Percentiles rank a stretch among this genome's conserved stretches.
Evolutionary conservation across 2,113 vertebrate species (phyloP).

Genomic region (Formicarius rufipectus): DNA sequence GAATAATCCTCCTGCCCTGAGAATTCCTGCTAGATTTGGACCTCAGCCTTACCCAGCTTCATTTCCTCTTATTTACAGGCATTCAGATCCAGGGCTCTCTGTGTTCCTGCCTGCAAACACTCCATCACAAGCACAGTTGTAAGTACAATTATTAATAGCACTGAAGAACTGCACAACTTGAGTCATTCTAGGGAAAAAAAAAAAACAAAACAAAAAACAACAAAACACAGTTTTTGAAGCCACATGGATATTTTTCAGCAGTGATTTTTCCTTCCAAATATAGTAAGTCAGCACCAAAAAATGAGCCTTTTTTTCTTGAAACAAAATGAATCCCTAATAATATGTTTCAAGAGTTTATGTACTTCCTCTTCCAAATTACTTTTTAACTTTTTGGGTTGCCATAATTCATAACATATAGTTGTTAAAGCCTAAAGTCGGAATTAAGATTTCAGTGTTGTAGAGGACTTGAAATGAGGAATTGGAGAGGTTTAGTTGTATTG

Average conservation of each 20-base stretch:
- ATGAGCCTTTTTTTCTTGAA: not conserved
- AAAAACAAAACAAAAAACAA: not conserved
- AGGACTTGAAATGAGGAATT: not conserved
- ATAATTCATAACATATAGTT: not conserved
- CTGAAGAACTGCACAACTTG: not conserved
- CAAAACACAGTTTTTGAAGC: not conserved
- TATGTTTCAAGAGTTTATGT: not conserved
- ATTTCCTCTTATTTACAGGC: conserved; percentile 11
- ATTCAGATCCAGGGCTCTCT: not conserved
- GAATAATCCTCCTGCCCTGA: not conserved
- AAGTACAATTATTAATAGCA: not conserved
- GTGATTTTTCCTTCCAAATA: not conserved
- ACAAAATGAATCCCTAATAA: not conserved
- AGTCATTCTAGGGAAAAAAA: not conserved
- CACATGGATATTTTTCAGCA: not conserved
- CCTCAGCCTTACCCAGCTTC: not conserved
- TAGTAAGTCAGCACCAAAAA: not conserved
- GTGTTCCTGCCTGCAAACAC: not conserved
- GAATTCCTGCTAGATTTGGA: not conserved
- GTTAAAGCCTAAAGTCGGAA: not conserved
- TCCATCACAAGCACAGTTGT: not conserved
- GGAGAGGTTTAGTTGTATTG: not conserved
- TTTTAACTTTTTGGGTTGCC: not conserved
- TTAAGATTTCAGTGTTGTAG: not conserved
- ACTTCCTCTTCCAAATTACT: not conserved